A percentile compares a stretch with the other conserved stretches of the same genome.
Conservation (phyloP, 2,113 vertebrate genomes). For the Paramormyrops kingsleyae region DNA sequence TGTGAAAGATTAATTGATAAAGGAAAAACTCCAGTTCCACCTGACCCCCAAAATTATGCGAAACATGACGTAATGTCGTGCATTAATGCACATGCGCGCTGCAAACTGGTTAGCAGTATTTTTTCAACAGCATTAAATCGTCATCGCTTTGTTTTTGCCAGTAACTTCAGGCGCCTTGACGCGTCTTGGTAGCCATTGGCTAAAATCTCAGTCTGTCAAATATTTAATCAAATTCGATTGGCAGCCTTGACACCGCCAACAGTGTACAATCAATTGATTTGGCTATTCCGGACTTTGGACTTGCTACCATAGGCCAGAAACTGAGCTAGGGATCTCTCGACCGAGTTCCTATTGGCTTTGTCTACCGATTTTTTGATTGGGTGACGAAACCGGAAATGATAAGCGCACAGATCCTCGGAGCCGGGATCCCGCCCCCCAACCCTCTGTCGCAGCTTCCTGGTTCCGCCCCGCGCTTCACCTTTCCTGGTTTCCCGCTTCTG, state of each 20-base stretch:
- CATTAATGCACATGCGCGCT: background rate
- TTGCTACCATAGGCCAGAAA: slow-evolving; percentile 47
- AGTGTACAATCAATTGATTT: background rate
- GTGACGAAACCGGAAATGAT: slow-evolving; percentile 5
- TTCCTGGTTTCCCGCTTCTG: slow-evolving; percentile 65
- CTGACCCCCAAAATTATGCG: background rate
- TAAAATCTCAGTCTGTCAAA: background rate
- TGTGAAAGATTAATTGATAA: background rate
- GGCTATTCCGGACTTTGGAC: background rate
- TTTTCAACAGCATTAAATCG: background rate
- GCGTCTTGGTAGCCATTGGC: slow-evolving; percentile 14
- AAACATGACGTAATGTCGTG: background rate
- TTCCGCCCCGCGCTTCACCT: slow-evolving; percentile 39
- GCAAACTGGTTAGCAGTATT: background rate
- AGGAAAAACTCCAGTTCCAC: background rate
- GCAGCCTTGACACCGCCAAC: slow-evolving; percentile 14
- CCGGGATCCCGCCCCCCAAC: slow-evolving; percentile 29
- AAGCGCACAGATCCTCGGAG: slow-evolving; percentile 11
- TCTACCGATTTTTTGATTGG: background rate
- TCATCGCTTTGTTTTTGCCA: background rate
- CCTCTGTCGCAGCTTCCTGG: slow-evolving; percentile 28
- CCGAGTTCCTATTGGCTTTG: background rate
- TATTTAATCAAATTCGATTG: slow-evolving; percentile 15
- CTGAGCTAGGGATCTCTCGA: background rate
- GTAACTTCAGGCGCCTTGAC: background rate